Evolutionary conservation across 1,140 invertebrate genomes (phyloP), one percentile per base, ranked within the genome.

Genomic region (Riptortus pedestris): DNA sequence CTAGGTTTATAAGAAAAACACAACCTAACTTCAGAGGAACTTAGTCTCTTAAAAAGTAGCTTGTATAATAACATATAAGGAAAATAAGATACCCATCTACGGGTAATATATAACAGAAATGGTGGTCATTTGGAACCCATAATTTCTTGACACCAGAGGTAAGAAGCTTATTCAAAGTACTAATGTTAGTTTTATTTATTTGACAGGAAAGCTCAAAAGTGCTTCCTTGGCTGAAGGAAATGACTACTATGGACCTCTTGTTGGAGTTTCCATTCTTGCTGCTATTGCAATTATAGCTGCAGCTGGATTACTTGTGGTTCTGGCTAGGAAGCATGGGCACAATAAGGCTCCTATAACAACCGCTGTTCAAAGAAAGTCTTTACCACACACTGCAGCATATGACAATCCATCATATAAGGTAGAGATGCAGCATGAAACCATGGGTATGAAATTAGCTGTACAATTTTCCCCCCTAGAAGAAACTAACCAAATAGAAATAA

Each of bases 361-460:
- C n/a, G 73, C 75, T 33, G 66, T 65, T 20, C 70, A 73, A 43
- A 72, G 73, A 63, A 77, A 78, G 67, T 74, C 76, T 45, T 73
- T 77, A 62, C 63, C 62, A 18, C 63, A 68, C 16, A 80, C 85
- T 59, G 85, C 90, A 9, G 89, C 90, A 48, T 93, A 93, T 72
- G 91, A 94, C 74, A 94, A 93, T 79, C 91, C 91, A 62, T 91
- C 90, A 70, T 94, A 93, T 79, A 94, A 93, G 83, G 87, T 93
- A 77, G 87, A 91, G 76, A 83, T 90, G 76, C 87, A 91, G 77
- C 88, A 91, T 79, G 88, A 91, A 78, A 90, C 87, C 73, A 89
- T 91, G 87, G 86, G 88, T 90, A 82, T 65, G 70, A 48, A 28
- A 47, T 22, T 16, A 20, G 1, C n/a, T 22, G 7, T 52, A 52